Percentiles rank a stretch among this genome's conserved stretches.
Evolutionary conservation across 2,113 vertebrate genomes (phyloP).

Genomic region (Urocolius indicus): DNA sequence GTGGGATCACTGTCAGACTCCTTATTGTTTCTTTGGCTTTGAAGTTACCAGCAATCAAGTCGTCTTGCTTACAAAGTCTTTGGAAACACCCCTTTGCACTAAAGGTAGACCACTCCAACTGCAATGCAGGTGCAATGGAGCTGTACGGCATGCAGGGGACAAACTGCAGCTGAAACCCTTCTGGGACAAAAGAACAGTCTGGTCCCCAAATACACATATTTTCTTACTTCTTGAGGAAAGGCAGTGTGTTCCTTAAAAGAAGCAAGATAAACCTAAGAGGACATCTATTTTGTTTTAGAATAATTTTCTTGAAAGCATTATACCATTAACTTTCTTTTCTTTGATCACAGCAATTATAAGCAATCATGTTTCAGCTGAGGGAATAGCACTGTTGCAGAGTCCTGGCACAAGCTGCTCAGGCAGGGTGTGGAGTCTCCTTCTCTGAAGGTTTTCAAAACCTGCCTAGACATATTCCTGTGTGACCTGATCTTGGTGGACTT

Average conservation of each 20-base stretch:
- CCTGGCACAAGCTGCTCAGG: too few species aligned
- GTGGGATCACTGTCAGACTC: background rate
- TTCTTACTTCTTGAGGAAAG: background rate
- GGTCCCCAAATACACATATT: background rate
- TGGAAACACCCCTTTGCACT: background rate
- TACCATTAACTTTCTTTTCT: constrained; percentile 28
- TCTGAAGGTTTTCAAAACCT: too few species aligned
- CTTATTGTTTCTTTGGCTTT: background rate
- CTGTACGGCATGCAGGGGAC: background rate
- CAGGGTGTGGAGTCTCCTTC: too few species aligned
- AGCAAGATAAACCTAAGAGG: background rate
- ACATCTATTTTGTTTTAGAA: background rate
- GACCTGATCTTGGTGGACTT: too few species aligned
- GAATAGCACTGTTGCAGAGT: background rate
- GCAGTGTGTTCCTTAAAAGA: background rate
- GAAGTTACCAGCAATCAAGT: background rate
- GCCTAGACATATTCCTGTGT: too few species aligned
- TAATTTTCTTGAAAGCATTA: background rate
- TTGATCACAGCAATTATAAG: background rate
- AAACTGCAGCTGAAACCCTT: background rate
- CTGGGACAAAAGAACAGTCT: background rate
- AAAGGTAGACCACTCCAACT: background rate
- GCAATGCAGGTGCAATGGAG: background rate
- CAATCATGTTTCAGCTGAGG: constrained; percentile 22
- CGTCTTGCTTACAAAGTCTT: fast-evolving